phyloP scores from a whole-genome alignment of 2,888 invertebrate genomes.

The Yponomeuta evonymella region DNA sequence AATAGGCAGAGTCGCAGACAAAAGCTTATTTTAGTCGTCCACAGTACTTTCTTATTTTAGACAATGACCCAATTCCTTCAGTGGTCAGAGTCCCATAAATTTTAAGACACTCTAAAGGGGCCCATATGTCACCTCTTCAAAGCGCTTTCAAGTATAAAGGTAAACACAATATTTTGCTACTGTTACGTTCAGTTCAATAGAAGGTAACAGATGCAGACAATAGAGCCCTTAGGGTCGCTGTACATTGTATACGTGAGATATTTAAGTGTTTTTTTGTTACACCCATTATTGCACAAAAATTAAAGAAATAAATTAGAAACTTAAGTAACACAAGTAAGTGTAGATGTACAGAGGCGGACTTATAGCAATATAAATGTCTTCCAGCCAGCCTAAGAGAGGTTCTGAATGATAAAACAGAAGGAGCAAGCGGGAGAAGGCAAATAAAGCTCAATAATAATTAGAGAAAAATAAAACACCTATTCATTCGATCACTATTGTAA shows the following conservation, averaged over 20 bases:
- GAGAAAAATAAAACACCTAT: no score
- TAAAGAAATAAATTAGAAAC: no score
- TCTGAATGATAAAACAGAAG: no score
- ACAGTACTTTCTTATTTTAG: conserved; percentile 47
- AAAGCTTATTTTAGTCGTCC: conserved; percentile 8
- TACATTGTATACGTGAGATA: background rate
- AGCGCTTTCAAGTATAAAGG: conserved; percentile 59
- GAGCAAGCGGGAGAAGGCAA: no score
- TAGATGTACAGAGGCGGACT: no score
- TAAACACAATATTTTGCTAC: conserved; percentile 74
- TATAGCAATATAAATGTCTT: no score
- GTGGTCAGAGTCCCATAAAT: conserved; percentile 62
- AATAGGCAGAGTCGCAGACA: background rate
- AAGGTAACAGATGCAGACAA: conserved; percentile 59
- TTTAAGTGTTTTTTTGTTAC: background rate
- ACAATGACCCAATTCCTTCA: conserved; percentile 57
- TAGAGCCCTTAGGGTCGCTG: conserved; percentile 35
- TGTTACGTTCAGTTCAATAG: conserved; percentile 43
- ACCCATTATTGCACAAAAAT: no score
- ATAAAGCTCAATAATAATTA: no score
- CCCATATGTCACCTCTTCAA: conserved; percentile 66
- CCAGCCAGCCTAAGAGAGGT: no score
- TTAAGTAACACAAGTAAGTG: no score
- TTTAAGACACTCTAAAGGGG: conserved; percentile 47
- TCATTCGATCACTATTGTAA: no score